Conservation (phyloP, 2,797 vertebrate genomes). For the Pristis pectinata region DNA sequence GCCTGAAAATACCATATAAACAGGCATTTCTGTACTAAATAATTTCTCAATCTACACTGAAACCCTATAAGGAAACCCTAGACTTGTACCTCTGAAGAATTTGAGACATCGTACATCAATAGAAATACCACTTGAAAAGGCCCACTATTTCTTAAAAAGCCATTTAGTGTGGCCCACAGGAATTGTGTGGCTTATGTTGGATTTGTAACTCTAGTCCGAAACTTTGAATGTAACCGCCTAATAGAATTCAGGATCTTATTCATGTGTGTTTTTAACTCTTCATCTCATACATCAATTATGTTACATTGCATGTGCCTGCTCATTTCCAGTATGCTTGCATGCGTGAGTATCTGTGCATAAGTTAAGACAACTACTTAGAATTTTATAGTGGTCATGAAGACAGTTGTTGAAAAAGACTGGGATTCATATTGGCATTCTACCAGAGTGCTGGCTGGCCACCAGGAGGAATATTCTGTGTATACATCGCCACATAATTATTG, state of each 20-base stretch:
- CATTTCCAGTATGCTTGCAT: background rate
- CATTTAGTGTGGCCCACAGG: background rate
- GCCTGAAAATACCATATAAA: background rate
- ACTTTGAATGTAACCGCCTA: background rate
- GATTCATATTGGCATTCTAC: background rate
- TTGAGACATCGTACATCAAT: conserved; percentile 13
- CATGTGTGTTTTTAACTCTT: conserved; percentile 5
- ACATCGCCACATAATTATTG: background rate
- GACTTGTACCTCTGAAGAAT: conserved; percentile 25
- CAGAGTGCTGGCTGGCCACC: background rate
- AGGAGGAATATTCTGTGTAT: background rate
- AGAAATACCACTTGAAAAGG: conserved; percentile 20
- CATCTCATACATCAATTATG: background rate
- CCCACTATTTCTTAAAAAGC: background rate
- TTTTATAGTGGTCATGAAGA: background rate
- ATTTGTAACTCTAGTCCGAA: conserved; percentile 15
- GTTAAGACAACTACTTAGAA: background rate
- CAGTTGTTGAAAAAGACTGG: background rate
- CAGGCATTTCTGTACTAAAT: conserved; percentile 2
- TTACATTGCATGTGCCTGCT: background rate
- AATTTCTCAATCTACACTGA: background rate
- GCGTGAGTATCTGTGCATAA: no score
- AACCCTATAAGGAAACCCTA: conserved; percentile 6
- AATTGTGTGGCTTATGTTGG: conserved; percentile 13
- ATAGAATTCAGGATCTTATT: background rate